These are phyloP conservation scores for Nannobrachium achirus DNA, from an alignment of 2,113 vertebrate genomes.

Conservation along the genomic window DNA sequence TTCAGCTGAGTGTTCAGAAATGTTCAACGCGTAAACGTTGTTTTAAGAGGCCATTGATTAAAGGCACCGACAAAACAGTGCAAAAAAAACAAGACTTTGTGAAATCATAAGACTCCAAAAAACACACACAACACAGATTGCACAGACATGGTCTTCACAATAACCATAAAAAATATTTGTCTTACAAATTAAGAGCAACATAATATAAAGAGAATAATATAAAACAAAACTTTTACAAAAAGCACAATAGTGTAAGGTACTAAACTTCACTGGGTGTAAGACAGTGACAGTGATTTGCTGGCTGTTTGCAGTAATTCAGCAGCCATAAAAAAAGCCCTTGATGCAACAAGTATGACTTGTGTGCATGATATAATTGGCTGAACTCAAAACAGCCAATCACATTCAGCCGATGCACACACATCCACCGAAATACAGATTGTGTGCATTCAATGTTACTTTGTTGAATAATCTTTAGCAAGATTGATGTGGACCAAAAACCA, in stretches of 20 bases:
- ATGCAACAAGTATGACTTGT: constrained; percentile 17
- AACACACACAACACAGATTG: constrained; percentile 62
- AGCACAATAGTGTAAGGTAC: constrained; percentile 71
- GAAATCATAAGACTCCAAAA: constrained; percentile 43
- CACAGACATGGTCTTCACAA: constrained; percentile 76
- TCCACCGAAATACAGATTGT: neutral
- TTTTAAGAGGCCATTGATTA: constrained; percentile 19
- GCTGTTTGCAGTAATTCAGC: constrained; percentile 8
- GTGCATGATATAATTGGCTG: neutral
- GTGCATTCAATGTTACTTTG: neutral
- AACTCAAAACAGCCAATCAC: constrained; percentile 29
- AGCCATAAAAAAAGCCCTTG: neutral
- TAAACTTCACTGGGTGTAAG: constrained; percentile 57
- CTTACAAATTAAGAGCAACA: constrained; percentile 77
- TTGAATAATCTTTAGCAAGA: constrained; percentile 25
- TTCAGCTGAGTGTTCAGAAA: constrained; percentile 8
- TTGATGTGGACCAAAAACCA: constrained; percentile 25
- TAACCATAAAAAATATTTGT: constrained; percentile 70
- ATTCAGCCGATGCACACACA: constrained; percentile 28
- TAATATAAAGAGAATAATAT: constrained; percentile 53
- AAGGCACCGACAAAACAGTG: constrained; percentile 39
- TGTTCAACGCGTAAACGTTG: constrained; percentile 49
- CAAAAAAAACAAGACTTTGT: constrained; percentile 9
- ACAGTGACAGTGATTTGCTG: constrained; percentile 38
- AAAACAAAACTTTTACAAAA: constrained; percentile 82